These are phyloP conservation scores for Bellardia bayeri DNA, from an alignment of 2,888 invertebrate species.

Conservation along the genomic window DNA sequence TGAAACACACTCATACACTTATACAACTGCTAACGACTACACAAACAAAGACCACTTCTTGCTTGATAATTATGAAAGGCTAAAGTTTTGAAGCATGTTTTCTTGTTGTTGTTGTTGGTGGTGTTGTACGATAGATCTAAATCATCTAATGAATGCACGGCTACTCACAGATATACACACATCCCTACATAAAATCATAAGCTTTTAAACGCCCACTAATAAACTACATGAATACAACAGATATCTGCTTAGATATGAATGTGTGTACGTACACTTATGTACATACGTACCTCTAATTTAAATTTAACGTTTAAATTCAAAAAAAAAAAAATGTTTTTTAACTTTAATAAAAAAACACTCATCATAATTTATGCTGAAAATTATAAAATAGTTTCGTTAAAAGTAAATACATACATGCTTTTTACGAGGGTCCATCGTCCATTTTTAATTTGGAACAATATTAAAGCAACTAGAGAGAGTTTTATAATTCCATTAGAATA, in stretches of 20 bases:
- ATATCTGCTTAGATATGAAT: too few relatives aligned
- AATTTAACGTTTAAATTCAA: conserved; percentile 19
- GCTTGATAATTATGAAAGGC: conserved; percentile 62
- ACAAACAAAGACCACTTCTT: conserved; percentile 49
- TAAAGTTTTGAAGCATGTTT: conserved; percentile 48
- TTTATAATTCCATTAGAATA: too few relatives aligned
- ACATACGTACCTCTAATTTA: too few relatives aligned
- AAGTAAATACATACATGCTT: background rate
- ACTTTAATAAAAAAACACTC: background rate
- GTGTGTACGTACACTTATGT: too few relatives aligned
- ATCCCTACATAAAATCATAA: conserved; percentile 10
- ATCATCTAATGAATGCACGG: conserved; percentile 59
- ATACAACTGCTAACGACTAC: background rate
- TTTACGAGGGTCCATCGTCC: too few relatives aligned
- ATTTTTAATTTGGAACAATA: too few relatives aligned
- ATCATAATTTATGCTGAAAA: conserved; percentile 18
- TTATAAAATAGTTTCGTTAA: background rate
- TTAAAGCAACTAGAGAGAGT: too few relatives aligned
- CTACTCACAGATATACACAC: conserved; percentile 1
- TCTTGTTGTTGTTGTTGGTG: too few relatives aligned
- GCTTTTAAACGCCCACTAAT: conserved; percentile 57
- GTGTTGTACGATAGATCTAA: conserved; percentile 46
- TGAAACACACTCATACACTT: background rate
- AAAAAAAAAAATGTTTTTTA: background rate
- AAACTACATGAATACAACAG: background rate